phyloP scores from a whole-genome alignment of 1,140 invertebrate species.

The Diploscapter pachys region DNA sequence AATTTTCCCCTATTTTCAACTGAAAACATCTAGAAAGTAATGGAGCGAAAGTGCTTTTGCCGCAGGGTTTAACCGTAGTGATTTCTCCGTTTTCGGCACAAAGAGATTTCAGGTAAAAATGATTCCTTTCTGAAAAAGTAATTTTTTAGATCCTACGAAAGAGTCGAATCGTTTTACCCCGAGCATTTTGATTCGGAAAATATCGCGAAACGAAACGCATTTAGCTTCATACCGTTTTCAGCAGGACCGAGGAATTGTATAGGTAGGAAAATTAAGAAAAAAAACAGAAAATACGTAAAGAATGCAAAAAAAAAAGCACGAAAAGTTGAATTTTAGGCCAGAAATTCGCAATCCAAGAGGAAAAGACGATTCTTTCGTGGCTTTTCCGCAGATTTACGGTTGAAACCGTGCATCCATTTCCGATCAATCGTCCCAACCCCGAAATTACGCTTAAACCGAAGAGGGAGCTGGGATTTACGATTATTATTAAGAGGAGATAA shows the following conservation, averaged over 20 bases:
- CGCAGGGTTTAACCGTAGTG: slow-evolving; percentile 3
- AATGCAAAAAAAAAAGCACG: too few species aligned
- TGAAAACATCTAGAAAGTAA: neutral
- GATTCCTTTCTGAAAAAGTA: neutral
- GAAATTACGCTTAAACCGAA: too few species aligned
- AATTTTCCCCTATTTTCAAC: neutral
- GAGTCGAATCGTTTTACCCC: slow-evolving; percentile 18
- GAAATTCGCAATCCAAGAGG: too few species aligned
- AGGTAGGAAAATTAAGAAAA: slow-evolving; percentile 10
- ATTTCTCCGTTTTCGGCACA: slow-evolving; percentile 26
- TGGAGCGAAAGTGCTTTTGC: neutral
- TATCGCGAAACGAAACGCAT: slow-evolving; percentile 16
- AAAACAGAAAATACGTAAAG: neutral
- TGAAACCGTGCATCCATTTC: too few species aligned
- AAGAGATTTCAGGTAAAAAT: slow-evolving; percentile 16
- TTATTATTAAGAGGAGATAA: too few species aligned
- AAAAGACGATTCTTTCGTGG: too few species aligned
- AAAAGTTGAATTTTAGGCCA: too few species aligned
- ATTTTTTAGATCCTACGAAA: slow-evolving; percentile 14
- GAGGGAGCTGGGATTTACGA: too few species aligned
- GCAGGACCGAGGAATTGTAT: slow-evolving; percentile 36
- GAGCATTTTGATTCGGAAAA: slow-evolving; percentile 31
- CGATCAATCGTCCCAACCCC: too few species aligned
- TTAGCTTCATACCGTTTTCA: slow-evolving; percentile 31
- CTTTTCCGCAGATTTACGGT: too few species aligned